Conservation (phyloP, 2,113 vertebrate species). For the Coreoperca whiteheadi region DNA sequence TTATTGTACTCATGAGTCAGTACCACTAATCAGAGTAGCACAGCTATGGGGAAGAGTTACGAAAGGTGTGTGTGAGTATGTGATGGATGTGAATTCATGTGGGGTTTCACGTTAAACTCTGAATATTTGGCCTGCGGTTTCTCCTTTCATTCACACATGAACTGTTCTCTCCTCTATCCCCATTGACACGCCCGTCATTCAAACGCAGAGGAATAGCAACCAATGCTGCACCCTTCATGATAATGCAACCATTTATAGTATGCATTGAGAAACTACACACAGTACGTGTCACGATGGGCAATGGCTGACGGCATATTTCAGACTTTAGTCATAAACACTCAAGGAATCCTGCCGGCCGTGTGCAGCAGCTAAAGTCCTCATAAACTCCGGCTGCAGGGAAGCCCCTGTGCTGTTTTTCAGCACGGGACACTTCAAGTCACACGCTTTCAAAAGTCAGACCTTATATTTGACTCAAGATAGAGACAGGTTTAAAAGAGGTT, state of each 20-base stretch:
- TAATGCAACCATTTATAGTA: neutral
- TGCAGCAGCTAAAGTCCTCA: slow-evolving; percentile 2
- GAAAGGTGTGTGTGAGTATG: neutral
- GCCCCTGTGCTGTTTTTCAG: neutral
- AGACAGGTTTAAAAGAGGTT: neutral
- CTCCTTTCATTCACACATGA: neutral
- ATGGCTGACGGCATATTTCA: slow-evolving; percentile 32
- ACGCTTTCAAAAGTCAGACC: neutral
- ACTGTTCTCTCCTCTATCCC: neutral
- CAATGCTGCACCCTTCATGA: slow-evolving; percentile 8
- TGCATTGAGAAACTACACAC: neutral
- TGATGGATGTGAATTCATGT: neutral
- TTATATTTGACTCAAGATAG: neutral
- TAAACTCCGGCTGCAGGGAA: neutral
- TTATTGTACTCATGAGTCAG: neutral
- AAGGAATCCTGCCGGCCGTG: slow-evolving; percentile 11
- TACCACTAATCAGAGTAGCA: too few species aligned
- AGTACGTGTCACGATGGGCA: neutral
- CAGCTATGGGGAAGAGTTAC: slow-evolving; percentile 7
- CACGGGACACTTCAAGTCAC: neutral
- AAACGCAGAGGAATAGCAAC: neutral
- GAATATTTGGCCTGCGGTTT: neutral
- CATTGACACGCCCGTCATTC: slow-evolving; percentile 31
- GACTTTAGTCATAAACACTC: slow-evolving; percentile 43
- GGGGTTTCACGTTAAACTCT: neutral